Evolutionary conservation across 2,888 invertebrate genomes (phyloP), one percentile per base, ranked within the genome.

Genomic region (Cistogaster globosa): DNA sequence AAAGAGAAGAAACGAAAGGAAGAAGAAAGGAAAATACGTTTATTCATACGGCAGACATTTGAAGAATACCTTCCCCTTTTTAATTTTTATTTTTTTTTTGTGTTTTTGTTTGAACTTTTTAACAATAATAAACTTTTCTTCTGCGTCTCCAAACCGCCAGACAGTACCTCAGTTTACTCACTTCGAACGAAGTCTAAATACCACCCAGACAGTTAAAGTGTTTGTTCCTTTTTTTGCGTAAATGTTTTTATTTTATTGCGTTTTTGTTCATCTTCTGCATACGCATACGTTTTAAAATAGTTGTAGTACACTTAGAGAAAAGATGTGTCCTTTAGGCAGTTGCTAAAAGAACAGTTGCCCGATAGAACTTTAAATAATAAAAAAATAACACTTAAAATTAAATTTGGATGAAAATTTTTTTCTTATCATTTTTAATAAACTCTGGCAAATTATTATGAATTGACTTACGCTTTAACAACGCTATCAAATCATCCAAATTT

Each of bases 11-110:
- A 58, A 67, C 57, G 20, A 67, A 51, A 26, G 36, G 53, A 53
- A 53, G 42, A 51, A 53, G 4, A 14, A 22, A 71, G 77, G 68
- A 63, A 68, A 32, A 60, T 42, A 58, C 68, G 67, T 53, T 48
- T 78, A 51, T 81, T 82, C 62, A 75, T 82, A 82, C 71, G 85
- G 74, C 85, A 82, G 85, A 85, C 85, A 75, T 85, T 85, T 62
- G n/a, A 82, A 82, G 76, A 69, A 65, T 76, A 76, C 76, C 82
- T 82, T 76, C 76, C 76, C 82, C 76, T 76, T 32, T 32, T 32
- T 5, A 32, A 69, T 76, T 63, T 69, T 69, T 45, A 74, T 55
- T 68, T n/a, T 45, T 18, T 48, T 1, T 42, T 12, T 42, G 2
- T 42, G 2, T 58, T 60, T 67, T 51, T 60, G 26, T 53, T 68